These are phyloP conservation scores for Bubalus kerabau DNA, from an alignment of 2,113 vertebrate species.

Conservation along the genomic window DNA sequence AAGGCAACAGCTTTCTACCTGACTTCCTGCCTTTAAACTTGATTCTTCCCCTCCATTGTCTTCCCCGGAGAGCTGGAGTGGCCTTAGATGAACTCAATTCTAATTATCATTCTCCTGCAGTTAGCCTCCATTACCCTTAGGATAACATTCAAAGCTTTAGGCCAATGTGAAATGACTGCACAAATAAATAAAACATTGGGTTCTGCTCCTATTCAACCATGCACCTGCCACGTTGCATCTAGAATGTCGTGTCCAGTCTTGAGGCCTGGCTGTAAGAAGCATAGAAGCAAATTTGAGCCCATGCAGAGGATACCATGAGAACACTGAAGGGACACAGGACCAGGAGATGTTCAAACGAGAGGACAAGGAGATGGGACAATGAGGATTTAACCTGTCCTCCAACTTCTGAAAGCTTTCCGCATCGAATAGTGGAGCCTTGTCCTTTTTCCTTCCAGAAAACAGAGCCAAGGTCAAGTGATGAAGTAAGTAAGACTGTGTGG, in stretches of 20 bases:
- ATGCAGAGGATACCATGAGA: neutral
- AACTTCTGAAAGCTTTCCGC: neutral
- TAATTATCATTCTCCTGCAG: neutral
- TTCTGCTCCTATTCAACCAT: neutral
- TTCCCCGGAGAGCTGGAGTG: neutral
- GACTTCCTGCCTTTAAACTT: neutral
- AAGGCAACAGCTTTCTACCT: neutral
- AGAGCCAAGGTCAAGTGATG: neutral
- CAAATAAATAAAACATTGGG: neutral
- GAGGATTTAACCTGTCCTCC: neutral
- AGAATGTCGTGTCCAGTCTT: neutral
- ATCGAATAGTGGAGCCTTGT: neutral
- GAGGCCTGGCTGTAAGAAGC: neutral
- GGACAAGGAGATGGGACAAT: neutral
- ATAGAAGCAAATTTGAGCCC: neutral
- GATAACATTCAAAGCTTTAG: neutral
- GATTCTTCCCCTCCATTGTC: neutral
- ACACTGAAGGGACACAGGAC: neutral
- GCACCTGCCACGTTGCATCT: fast-evolving
- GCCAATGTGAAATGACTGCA: neutral
- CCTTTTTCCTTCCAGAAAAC: neutral
- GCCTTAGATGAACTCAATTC: neutral
- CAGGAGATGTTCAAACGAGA: neutral
- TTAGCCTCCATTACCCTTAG: neutral
- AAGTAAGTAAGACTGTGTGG: neutral